Base-by-base conservation (phyloP, 2,888 invertebrate species). In the Globia sparganii region DNA sequence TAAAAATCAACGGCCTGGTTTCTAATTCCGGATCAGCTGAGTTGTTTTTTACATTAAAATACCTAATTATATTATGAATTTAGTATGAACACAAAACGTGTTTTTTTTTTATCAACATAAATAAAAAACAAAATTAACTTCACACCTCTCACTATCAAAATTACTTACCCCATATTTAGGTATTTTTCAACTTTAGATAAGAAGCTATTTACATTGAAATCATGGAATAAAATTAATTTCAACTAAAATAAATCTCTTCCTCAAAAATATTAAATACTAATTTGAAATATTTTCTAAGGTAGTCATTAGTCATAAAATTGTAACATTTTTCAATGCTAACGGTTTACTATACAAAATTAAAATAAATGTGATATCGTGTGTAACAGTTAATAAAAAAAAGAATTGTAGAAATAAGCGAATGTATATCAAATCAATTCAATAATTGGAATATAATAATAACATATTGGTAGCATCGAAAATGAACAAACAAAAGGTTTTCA, bases 201-300 rank as follows among this genome's bases (percentile, higher is more conserved):
- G 70, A 81, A 81, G 72, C 77, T 88, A 90, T 90, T 82, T 88
- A 90, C 91, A 89, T 71, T 72, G 43, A 82, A 81, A 77, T 64
- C 53, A 70, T n/a, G 21, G n/a, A 79, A 80, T 58, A 74, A 70
- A 75, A 81, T 82, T 79, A 75, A 80, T 80, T 79, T 80, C 49
- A 85, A 80, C 68, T 76, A 77, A 88, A 88, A 77, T 58, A 25
- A 75, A 64, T 78, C 37, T 73, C 72, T 70, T 73, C 61, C 37
- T 67, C 66, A 75, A 61, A 73, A 62, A 34, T 65, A 72, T 61
- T 56, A 86, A 56, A 46, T 62, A 62, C 37, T 78, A 72, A 81
- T 68, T 40, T 62, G 31, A 81, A 71, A 78, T 73, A 77, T 70
- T 74, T 53, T 59, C 64, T 84, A 75, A 49, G 34, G 67, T 72